These are phyloP conservation scores for Atrina japonica DNA, from an alignment of 2,888 invertebrate genomes.

Conservation along the genomic window DNA sequence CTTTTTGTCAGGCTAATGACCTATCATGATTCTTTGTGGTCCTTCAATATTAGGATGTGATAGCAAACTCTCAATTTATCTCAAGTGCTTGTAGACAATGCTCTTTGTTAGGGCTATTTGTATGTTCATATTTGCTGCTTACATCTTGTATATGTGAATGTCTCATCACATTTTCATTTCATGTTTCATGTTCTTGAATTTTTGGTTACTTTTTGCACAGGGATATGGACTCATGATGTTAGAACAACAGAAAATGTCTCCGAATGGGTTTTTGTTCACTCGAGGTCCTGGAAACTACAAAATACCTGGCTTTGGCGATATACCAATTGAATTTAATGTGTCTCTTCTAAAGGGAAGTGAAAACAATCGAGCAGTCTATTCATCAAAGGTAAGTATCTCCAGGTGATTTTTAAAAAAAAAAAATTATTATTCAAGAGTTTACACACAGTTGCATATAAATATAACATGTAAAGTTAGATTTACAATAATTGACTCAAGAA, in stretches of 20 bases:
- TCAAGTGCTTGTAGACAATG: no score
- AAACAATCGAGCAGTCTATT: conserved; percentile 95
- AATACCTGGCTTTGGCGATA: conserved; percentile 95
- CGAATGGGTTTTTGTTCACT: conserved; percentile 90
- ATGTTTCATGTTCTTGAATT: not conserved
- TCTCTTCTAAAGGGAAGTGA: conserved; percentile 93
- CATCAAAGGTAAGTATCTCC: conserved; percentile 92
- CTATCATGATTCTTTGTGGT: no score
- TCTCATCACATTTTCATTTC: not conserved
- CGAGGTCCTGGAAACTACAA: conserved; percentile 97
- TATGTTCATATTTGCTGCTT: no score
- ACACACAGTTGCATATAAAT: not conserved
- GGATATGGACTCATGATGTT: conserved; percentile 95
- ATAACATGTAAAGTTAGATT: not conserved
- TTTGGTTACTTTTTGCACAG: conserved; percentile 64
- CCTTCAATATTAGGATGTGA: no score
- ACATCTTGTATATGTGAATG: no score
- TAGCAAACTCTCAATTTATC: no score
- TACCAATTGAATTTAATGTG: conserved; percentile 95
- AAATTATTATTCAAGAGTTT: not conserved
- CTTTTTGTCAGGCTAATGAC: no score
- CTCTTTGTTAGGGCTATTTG: no score
- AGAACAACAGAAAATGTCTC: conserved; percentile 94
- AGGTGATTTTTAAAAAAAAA: not conserved
- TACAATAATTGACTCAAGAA: no score